phyloP scores from a whole-genome alignment of 2,888 invertebrate genomes.

The Oxytorus armatus region DNA sequence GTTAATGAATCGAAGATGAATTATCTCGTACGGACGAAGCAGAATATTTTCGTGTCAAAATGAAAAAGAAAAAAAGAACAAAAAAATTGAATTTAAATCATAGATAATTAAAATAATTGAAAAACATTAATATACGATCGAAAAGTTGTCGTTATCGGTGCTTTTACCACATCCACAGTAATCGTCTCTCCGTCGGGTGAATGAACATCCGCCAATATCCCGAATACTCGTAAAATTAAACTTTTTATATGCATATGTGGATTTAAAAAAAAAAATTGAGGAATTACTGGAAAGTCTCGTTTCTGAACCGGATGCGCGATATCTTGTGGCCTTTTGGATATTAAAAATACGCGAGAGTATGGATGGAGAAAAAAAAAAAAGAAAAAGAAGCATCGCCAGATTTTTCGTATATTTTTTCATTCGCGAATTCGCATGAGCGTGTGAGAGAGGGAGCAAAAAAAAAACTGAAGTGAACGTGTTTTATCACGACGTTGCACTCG shows the following conservation, averaged over 20 bases:
- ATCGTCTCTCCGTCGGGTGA: slow-evolving; percentile 12
- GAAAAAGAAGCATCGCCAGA: neutral
- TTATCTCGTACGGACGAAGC: no score
- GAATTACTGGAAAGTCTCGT: slow-evolving; percentile 50
- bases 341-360: slow-evolving; percentile 13
- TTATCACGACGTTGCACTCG: slow-evolving; percentile 21
- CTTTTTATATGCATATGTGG: slow-evolving; percentile 2
- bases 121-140: no score
- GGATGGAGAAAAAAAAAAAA: neutral
- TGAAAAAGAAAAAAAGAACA: no score
- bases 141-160: neutral
- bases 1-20: no score
- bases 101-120: slow-evolving; percentile 5
- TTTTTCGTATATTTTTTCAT: neutral
- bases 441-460: neutral
- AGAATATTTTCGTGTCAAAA: no score
- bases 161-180: neutral
- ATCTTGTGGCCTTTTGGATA: slow-evolving; percentile 12
- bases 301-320: slow-evolving; percentile 52
- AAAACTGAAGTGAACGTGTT: neutral
- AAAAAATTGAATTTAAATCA: slow-evolving; percentile 4
- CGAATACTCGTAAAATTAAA: slow-evolving; percentile 12
- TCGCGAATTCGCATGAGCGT: neutral
- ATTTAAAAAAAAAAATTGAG: slow-evolving; percentile 24
- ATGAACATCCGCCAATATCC: slow-evolving; percentile 34